Conservation (phyloP, 2,888 invertebrate species). For the Eupithecia dodoneata region DNA sequence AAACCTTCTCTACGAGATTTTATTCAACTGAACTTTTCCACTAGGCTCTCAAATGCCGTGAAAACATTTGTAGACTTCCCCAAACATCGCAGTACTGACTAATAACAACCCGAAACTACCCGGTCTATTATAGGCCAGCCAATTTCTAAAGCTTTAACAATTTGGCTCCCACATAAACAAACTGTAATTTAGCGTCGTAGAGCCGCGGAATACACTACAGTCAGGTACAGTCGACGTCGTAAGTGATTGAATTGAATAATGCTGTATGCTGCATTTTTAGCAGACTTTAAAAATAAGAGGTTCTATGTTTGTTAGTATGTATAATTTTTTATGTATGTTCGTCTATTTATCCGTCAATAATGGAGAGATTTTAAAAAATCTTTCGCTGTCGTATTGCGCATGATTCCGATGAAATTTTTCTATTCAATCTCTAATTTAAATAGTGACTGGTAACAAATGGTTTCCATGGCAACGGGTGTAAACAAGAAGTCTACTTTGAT, state of each 20-base stretch:
- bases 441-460: no score
- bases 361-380: no score
- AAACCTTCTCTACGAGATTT: background rate
- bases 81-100: background rate
- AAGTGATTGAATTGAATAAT: slow-evolving; percentile 5
- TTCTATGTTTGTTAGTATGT: no score
- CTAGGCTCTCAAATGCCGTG: slow-evolving; percentile 4
- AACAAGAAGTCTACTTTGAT: no score
- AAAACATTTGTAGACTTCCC: slow-evolving; percentile 6
- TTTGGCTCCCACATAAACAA: slow-evolving; percentile 38
- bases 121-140: slow-evolving; percentile 32
- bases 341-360: no score
- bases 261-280: background rate
- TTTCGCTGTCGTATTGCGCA: no score
- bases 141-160: slow-evolving; percentile 38
- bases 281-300: no score
- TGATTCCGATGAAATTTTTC: no score
- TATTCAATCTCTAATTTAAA: no score
- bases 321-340: no score
- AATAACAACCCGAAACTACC: slow-evolving; percentile 20
- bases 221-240: slow-evolving; percentile 17
- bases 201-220: slow-evolving; percentile 25
- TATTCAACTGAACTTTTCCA: background rate
- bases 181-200: slow-evolving; percentile 38
- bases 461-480: no score